Evolutionary conservation across 2,113 vertebrate species (phyloP).

Genomic region (Calyptommatus sinebrachiatus): DNA sequence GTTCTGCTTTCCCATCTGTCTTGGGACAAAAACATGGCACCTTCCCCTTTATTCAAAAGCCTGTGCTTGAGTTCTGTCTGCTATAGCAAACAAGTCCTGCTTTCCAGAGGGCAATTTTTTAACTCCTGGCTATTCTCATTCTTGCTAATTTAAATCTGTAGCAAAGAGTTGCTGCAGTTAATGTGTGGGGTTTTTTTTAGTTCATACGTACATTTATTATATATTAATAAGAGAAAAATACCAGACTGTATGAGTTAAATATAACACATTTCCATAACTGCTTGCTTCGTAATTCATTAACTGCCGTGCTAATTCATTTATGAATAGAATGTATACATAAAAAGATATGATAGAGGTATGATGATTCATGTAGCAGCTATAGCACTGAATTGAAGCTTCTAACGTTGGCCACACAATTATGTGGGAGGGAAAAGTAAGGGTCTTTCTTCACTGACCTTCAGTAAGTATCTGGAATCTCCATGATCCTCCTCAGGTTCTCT

Average conservation of each 20-base stretch:
- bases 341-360: too few species aligned
- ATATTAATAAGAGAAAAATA: conserved; percentile 15
- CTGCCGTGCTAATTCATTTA: neutral
- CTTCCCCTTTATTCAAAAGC: conserved; percentile 14
- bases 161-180: conserved; percentile 18
- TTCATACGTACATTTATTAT: too few species aligned
- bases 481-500: too few species aligned
- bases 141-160: conserved; percentile 10
- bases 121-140: neutral
- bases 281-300: conserved; percentile 3
- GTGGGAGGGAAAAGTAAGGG: neutral
- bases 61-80: conserved; percentile 16
- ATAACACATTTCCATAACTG: conserved; percentile 8
- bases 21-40: neutral
- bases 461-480: too few species aligned
- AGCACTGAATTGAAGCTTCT: neutral
- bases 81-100: neutral
- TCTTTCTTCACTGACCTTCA: too few species aligned
- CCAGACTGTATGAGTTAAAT: neutral
- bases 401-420: neutral
- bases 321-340: neutral
- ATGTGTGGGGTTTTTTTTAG: neutral
- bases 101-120: conserved; percentile 33
- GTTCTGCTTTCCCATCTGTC: conserved; percentile 9
- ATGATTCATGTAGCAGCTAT: neutral